phyloP scores from a whole-genome alignment of 2,797 vertebrate species.

The Coendou prehensilis region DNA sequence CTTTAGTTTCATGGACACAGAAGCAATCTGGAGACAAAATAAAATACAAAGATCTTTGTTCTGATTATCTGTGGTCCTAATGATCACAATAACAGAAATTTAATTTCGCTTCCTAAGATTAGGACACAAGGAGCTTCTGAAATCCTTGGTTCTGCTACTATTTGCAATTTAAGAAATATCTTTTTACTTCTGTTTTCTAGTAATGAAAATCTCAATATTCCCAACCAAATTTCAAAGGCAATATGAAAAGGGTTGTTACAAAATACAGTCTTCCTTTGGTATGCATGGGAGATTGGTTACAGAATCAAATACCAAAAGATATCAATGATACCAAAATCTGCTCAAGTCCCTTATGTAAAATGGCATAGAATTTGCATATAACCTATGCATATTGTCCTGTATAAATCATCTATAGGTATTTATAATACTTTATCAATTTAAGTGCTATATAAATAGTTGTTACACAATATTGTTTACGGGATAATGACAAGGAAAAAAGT shows the following conservation, averaged over 20 bases:
- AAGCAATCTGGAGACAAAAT: conserved; percentile 9
- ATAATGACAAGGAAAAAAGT: not conserved
- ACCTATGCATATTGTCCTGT: not conserved
- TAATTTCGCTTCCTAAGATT: not conserved
- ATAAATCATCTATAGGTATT: not conserved
- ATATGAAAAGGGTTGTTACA: conserved; percentile 14
- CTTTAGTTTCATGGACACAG: conserved; percentile 18
- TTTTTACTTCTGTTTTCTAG: not conserved
- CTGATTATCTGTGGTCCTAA: not conserved
- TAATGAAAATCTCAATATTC: not conserved
- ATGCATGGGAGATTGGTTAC: not conserved
- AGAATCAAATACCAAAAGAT: not conserved
- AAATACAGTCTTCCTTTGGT: not conserved
- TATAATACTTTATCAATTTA: not conserved
- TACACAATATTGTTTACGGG: not conserved
- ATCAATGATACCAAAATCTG: not conserved
- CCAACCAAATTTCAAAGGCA: conserved; percentile 43
- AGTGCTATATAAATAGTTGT: not conserved
- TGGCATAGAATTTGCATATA: not conserved
- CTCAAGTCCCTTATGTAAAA: not conserved
- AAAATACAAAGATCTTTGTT: conserved; percentile 40
- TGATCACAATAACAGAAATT: not conserved
- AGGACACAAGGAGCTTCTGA: not conserved
- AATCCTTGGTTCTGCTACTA: conserved; percentile 29
- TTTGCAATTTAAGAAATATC: not conserved